These are phyloP conservation scores for Chiloscyllium plagiosum DNA, from an alignment of 2,113 vertebrate genomes.

Conservation along the genomic window DNA sequence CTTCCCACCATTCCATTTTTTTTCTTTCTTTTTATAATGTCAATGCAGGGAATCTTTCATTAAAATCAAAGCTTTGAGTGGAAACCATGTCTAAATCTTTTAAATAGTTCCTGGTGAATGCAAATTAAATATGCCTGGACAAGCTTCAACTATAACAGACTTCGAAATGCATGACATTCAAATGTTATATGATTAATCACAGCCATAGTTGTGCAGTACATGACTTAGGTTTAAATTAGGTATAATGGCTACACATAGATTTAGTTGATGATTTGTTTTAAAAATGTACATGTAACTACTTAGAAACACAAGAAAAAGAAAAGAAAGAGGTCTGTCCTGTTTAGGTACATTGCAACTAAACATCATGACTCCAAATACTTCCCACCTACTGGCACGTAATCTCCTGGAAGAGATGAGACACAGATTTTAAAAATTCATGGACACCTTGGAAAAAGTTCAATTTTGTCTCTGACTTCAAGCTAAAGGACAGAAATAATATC, in stretches of 20 bases:
- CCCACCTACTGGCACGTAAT: neutral
- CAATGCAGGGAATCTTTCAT: no score
- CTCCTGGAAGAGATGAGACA: neutral
- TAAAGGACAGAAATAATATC: no score
- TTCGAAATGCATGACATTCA: neutral
- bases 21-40: no score
- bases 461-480: no score
- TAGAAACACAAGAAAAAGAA: no score
- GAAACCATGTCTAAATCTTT: neutral
- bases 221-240: neutral
- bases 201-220: neutral
- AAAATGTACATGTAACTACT: no score
- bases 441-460: neutral
- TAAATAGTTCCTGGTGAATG: neutral
- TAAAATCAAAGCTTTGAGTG: no score
- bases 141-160: neutral
- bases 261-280: neutral
- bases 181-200: neutral
- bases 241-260: neutral
- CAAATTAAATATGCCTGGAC: neutral
- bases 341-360: neutral
- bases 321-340: no score
- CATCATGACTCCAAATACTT: neutral
- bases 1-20: no score
- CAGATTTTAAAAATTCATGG: neutral